Conservation (phyloP, 30 jellyfish, hydroid and myxozoan species). For the Nemopilema nomurai region DNA sequence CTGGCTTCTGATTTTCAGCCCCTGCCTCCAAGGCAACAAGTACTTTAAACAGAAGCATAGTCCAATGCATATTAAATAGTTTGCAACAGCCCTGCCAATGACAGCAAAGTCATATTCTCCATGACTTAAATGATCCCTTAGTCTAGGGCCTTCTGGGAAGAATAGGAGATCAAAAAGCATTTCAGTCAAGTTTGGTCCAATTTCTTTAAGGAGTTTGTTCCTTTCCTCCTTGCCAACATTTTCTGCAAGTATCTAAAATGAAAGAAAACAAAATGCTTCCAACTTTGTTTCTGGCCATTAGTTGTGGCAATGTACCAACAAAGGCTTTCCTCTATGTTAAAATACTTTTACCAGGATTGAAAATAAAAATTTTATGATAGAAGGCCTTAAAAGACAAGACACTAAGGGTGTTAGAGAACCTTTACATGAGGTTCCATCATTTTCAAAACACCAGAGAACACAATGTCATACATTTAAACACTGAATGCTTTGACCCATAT, state of each 20-base stretch:
- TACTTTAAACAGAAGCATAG: slow-evolving; percentile 46
- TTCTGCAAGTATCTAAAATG: slow-evolving; percentile 59
- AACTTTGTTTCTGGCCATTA: too few relatives aligned
- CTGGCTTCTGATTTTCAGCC: background rate
- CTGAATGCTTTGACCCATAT: too few relatives aligned
- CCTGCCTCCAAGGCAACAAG: slow-evolving; percentile 57
- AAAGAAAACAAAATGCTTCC: background rate
- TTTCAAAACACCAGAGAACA: too few relatives aligned
- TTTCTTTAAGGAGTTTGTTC: slow-evolving; percentile 40
- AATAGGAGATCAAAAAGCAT: slow-evolving; percentile 49
- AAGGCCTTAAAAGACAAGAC: too few relatives aligned
- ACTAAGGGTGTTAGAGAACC: too few relatives aligned
- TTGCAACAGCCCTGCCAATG: slow-evolving; percentile 34
- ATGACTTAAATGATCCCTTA: slow-evolving; percentile 78
- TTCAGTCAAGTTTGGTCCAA: slow-evolving; percentile 37
- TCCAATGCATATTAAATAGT: slow-evolving; percentile 57
- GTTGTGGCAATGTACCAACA: too few relatives aligned
- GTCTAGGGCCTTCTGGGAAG: slow-evolving; percentile 70
- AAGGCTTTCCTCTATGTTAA: too few relatives aligned
- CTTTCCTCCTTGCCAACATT: slow-evolving; percentile 3
- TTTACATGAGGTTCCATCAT: too few relatives aligned
- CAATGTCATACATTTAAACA: too few relatives aligned
- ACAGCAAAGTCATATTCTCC: slow-evolving; percentile 58
- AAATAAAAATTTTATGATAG: too few relatives aligned
- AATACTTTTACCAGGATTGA: too few relatives aligned